phyloP scores from a whole-genome alignment of 2,888 invertebrate genomes.

The Trissolcus brochymenae region DNA sequence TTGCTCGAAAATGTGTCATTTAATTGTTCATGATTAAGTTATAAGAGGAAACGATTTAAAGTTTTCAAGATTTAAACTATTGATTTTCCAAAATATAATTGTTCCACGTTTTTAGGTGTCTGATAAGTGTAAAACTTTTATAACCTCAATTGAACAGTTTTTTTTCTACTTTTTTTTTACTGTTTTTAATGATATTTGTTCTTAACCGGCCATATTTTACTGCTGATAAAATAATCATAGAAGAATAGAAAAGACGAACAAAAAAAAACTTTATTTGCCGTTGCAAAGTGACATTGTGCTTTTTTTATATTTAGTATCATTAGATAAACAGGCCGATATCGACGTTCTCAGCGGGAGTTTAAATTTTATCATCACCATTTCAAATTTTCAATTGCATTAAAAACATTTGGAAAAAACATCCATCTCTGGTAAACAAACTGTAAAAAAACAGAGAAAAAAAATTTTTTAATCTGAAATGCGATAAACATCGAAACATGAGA shows the following conservation, averaged over 20 bases:
- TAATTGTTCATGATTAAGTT: neutral
- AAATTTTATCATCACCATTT: slow-evolving; percentile 3
- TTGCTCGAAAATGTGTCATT: neutral
- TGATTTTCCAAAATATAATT: too few species aligned
- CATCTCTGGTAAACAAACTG: too few species aligned
- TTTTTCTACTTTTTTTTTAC: slow-evolving; percentile 8
- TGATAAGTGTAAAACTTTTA: slow-evolving; percentile 37
- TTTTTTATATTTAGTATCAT: slow-evolving; percentile 44
- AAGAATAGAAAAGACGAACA: slow-evolving; percentile 13
- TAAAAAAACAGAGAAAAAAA: too few species aligned
- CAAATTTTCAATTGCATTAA: too few species aligned
- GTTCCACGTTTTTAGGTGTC: neutral
- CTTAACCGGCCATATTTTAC: slow-evolving; percentile 35
- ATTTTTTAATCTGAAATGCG: too few species aligned
- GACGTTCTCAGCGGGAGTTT: slow-evolving; percentile 8
- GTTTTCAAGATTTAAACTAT: too few species aligned
- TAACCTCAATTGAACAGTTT: slow-evolving; percentile 10
- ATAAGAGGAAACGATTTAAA: too few species aligned
- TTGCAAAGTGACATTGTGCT: slow-evolving; percentile 44
- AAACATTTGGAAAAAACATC: too few species aligned
- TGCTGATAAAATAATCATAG: slow-evolving; percentile 43
- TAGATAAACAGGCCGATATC: slow-evolving; percentile 44
- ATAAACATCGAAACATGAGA: too few species aligned
- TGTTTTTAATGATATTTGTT: slow-evolving; percentile 44
- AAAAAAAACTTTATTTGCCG: slow-evolving; percentile 29